Percentiles rank a stretch among this genome's conserved stretches.
Conservation (phyloP, 2,113 vertebrate species). For the Albula goreensis region DNA sequence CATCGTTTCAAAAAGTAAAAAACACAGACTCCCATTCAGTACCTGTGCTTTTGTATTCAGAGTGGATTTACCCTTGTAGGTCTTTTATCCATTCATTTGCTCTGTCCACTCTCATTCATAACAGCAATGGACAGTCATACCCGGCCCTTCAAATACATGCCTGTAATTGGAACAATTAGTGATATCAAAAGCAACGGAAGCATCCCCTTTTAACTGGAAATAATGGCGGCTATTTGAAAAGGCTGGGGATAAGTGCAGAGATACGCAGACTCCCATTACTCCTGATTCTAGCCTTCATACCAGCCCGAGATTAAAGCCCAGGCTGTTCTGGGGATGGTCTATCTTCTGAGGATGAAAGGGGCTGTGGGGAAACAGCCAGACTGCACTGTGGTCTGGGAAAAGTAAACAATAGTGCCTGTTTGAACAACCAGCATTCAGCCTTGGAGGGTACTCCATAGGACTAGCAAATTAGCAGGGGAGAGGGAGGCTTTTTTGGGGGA, state of each 20-base stretch:
- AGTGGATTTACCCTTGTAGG: not conserved
- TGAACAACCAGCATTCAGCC: not conserved
- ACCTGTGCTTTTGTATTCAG: not conserved
- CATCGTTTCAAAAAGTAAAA: not conserved
- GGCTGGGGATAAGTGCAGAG: conserved; percentile 9
- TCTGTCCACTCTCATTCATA: not conserved
- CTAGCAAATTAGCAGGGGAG: conserved; percentile 2
- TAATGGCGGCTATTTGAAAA: conserved; percentile 23
- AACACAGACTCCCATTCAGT: not conserved
- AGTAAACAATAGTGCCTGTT: not conserved
- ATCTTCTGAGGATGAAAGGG: conserved; percentile 17
- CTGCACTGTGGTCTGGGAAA: not conserved
- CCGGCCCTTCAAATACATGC: conserved; percentile 1
- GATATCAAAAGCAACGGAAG: conserved; percentile 13
- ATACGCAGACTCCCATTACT: conserved; percentile 12
- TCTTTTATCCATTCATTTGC: not conserved
- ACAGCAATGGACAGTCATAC: not conserved
- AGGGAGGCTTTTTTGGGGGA: not conserved
- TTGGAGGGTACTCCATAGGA: not conserved
- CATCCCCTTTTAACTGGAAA: not conserved
- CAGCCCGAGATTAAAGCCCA: conserved; percentile 22
- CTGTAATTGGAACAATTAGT: conserved; percentile 25
- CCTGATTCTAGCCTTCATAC: not conserved
- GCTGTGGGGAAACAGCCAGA: not conserved
- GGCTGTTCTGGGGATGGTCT: not conserved